phyloP scores from a whole-genome alignment of 2,113 vertebrate genomes.

The Brachypodius melanocephalos region DNA sequence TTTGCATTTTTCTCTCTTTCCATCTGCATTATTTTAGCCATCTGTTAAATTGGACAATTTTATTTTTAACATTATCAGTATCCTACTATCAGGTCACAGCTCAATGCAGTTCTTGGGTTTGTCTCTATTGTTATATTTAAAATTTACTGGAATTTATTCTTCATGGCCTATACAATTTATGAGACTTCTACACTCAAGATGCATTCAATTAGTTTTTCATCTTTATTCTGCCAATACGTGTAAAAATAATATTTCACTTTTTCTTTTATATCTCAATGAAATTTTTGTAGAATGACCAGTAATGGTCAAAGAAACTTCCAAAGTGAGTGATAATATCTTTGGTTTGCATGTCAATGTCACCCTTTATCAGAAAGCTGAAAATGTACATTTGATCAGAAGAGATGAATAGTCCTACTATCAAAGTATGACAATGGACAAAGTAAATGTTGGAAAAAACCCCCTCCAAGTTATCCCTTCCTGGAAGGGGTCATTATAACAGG shows the following conservation, averaged over 20 bases:
- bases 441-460: background rate
- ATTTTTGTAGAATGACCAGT: background rate
- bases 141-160: constrained; percentile 49
- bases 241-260: background rate
- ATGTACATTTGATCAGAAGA: background rate
- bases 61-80: constrained; percentile 47
- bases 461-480: background rate
- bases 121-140: constrained; percentile 24
- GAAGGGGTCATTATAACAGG: background rate
- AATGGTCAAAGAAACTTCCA: background rate
- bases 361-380: background rate
- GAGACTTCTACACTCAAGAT: constrained; percentile 14
- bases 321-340: background rate
- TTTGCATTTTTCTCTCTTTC: background rate
- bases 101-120: constrained; percentile 27
- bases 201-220: background rate
- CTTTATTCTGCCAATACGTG: background rate
- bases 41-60: constrained; percentile 39
- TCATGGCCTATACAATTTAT: background rate
- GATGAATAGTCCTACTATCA: background rate
- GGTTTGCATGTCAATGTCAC: background rate
- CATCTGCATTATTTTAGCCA: background rate
- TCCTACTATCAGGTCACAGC: constrained; percentile 23
- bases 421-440: background rate
- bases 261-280: background rate